phyloP scores from a whole-genome alignment of 2,113 vertebrate species.

The Neogobius melanostomus region DNA sequence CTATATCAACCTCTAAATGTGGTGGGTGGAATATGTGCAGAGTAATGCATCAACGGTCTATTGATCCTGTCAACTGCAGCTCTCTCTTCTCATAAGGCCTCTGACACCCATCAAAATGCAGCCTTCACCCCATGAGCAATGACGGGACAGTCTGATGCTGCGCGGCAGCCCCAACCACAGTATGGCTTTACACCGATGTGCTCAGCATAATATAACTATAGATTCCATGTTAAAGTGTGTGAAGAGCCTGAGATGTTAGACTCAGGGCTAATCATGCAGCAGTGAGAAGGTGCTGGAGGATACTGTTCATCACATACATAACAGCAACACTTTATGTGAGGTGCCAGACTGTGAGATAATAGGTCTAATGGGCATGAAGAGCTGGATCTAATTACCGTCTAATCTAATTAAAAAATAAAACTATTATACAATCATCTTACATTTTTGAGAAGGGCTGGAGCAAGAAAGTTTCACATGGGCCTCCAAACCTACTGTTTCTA shows the following conservation, averaged over 20 bases:
- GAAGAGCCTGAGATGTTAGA: constrained; percentile 2
- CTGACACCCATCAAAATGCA: constrained; percentile 37
- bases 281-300: constrained; percentile 16
- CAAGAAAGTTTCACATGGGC: too few species aligned
- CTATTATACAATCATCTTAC: too few species aligned
- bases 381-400: background rate
- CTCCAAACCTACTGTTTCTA: too few species aligned
- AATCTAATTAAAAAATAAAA: background rate
- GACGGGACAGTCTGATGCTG: background rate
- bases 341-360: background rate
- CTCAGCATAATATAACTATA: background rate
- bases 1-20: background rate
- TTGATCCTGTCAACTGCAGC: constrained; percentile 47
- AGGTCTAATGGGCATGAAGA: background rate
- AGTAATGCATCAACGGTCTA: constrained; percentile 21
- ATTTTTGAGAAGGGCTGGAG: too few species aligned
- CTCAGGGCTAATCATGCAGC: constrained; percentile 13
- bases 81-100: constrained; percentile 52
- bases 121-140: constrained; percentile 13
- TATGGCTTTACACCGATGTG: background rate
- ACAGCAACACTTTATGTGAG: background rate
- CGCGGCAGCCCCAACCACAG: background rate
- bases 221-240: constrained; percentile 2
- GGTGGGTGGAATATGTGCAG: constrained; percentile 3
- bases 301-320: background rate